Evolutionary conservation across 2,113 vertebrate species (phyloP).

Genomic region (Boleophthalmus pectinirostris): DNA sequence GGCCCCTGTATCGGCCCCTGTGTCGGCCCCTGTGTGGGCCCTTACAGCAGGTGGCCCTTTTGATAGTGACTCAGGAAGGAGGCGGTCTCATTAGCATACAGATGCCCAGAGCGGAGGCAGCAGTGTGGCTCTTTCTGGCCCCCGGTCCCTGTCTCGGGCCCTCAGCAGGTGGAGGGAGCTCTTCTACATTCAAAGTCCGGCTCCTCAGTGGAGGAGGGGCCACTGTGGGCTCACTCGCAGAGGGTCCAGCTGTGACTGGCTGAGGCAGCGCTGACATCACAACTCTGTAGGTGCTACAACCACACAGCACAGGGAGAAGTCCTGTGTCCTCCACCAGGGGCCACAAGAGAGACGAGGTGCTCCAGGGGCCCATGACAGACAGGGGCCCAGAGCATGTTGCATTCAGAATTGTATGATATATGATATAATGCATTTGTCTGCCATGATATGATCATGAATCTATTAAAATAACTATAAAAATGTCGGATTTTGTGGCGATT

Average conservation of each 20-base stretch:
- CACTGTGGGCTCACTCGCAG: conserved; percentile 10
- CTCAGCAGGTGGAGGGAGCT: neutral
- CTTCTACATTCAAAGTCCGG: conserved; percentile 39
- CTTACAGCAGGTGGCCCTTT: conserved; percentile 81
- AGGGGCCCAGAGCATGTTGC: neutral
- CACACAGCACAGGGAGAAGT: conserved; percentile 35
- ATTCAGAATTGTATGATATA: too few relatives aligned
- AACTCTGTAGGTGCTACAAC: conserved; percentile 26
- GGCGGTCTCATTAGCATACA: conserved; percentile 79
- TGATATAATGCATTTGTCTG: too few relatives aligned
- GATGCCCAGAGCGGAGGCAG: conserved; percentile 75
- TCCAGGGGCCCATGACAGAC: neutral
- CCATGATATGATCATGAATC: too few relatives aligned
- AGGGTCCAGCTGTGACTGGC: conserved; percentile 40
- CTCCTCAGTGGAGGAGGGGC: conserved; percentile 25
- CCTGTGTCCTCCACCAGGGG: neutral
- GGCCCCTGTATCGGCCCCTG: neutral
- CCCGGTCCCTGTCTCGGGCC: neutral
- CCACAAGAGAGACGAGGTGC: too few relatives aligned
- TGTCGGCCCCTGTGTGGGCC: conserved; percentile 39
- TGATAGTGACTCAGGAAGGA: conserved; percentile 80
- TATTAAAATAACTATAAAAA: too few relatives aligned
- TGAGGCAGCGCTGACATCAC: conserved; percentile 36
- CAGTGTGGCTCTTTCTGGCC: neutral
- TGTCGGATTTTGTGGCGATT: too few relatives aligned